phyloP scores from a whole-genome alignment of 92 coral and sea anemone species.

The Epizoanthus stellaris region DNA sequence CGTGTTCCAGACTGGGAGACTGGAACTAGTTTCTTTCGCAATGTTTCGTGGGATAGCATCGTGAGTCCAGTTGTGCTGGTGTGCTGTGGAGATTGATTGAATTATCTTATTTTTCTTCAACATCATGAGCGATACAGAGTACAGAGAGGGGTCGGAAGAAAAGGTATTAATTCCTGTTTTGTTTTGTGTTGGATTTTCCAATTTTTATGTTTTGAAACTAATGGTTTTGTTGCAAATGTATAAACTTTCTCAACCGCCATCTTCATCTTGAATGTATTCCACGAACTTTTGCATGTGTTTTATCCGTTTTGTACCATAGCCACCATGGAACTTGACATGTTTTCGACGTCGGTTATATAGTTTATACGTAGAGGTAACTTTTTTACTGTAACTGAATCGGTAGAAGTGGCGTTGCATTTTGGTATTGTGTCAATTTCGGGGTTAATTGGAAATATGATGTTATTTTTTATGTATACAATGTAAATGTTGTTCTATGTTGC shows the following conservation, averaged over 20 bases:
- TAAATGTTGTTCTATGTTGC: too few species aligned
- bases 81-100: background rate
- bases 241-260: slow-evolving; percentile 14
- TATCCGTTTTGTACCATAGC: background rate
- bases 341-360: background rate
- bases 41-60: slow-evolving; percentile 44
- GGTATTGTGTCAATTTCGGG: too few species aligned
- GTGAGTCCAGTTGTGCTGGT: background rate
- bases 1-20: slow-evolving; percentile 15
- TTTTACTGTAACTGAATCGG: too few species aligned
- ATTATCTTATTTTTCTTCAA: background rate
- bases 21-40: slow-evolving; percentile 20
- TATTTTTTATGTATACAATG: too few species aligned
- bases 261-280: background rate
- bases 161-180: slow-evolving; percentile 58
- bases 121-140: slow-evolving; percentile 80
- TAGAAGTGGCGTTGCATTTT: too few species aligned
- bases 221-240: background rate
- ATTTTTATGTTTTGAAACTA: background rate
- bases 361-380: too few species aligned
- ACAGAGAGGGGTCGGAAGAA: slow-evolving; percentile 75
- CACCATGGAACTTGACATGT: background rate
- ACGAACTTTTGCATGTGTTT: background rate
- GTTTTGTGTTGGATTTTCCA: background rate
- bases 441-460: too few species aligned